These are phyloP conservation scores for Drosophila orena DNA, from an alignment of 1,140 invertebrate genomes.

Conservation along the genomic window DNA sequence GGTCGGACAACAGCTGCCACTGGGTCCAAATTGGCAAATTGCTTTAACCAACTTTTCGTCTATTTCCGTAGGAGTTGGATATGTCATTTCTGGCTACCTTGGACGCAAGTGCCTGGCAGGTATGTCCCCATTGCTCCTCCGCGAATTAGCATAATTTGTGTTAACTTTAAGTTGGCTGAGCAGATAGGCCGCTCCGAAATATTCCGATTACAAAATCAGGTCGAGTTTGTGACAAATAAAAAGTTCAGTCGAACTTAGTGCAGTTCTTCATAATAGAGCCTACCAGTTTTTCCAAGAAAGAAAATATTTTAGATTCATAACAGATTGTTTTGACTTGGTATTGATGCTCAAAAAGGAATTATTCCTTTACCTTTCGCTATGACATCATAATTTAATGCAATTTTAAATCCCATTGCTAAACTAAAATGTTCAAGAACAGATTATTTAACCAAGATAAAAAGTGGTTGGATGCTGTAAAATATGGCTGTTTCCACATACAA, in stretches of 20 bases:
- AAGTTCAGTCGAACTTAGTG: neutral
- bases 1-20: slow-evolving; percentile 32
- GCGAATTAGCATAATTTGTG: slow-evolving; percentile 23
- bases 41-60: slow-evolving; percentile 67
- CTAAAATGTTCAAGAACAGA: neutral
- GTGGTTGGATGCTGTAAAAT: slow-evolving; percentile 12
- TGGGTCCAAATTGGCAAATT: slow-evolving; percentile 63
- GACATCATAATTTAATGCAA: too few relatives aligned
- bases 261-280: neutral
- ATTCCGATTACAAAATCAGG: neutral
- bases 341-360: neutral
- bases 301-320: too few relatives aligned
- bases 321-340: too few relatives aligned
- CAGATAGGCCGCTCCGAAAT: too few relatives aligned
- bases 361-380: too few relatives aligned
- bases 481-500: neutral
- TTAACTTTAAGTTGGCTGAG: slow-evolving; percentile 5
- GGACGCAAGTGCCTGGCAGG: slow-evolving; percentile 86
- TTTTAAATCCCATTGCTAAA: neutral
- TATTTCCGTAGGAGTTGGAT: slow-evolving; percentile 84
- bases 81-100: slow-evolving; percentile 86
- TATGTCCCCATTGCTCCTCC: slow-evolving; percentile 57
- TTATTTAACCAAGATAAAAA: neutral
- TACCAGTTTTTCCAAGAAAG: neutral
- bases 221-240: slow-evolving; percentile 4